phyloP scores from a whole-genome alignment of 2,888 invertebrate genomes.

The Ophioninae sp. region DNA sequence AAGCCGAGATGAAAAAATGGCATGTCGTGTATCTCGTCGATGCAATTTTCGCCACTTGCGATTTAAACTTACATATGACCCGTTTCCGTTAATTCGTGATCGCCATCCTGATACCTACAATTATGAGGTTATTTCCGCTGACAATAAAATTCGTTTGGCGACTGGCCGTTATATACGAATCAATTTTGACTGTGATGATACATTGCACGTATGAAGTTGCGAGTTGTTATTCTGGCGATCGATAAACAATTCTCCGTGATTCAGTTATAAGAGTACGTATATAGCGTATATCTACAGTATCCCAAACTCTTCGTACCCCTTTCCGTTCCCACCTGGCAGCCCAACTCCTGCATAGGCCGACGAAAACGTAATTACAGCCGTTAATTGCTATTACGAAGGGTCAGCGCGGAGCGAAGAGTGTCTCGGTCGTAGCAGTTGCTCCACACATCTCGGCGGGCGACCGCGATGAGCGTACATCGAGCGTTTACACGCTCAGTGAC shows the following conservation, averaged over 20 bases:
- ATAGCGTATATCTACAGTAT: neutral
- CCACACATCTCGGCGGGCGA: constrained; percentile 28
- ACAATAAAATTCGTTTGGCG: neutral
- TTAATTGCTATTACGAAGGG: constrained; percentile 69
- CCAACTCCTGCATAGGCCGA: constrained; percentile 53
- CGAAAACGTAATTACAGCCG: constrained; percentile 69
- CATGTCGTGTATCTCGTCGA: neutral
- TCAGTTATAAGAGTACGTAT: constrained; percentile 60
- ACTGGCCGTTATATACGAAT: neutral
- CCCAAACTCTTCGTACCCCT: constrained; percentile 24
- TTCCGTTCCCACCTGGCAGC: neutral
- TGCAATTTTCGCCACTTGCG: neutral
- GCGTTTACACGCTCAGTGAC: constrained; percentile 24
- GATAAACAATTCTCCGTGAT: constrained; percentile 71
- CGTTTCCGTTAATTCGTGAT: neutral
- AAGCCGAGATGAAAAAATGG: neutral
- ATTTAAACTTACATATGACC: neutral
- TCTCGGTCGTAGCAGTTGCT: constrained; percentile 31
- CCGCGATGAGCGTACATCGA: constrained; percentile 19
- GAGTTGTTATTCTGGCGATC: constrained; percentile 60
- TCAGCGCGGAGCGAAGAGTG: constrained; percentile 21
- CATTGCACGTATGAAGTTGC: neutral
- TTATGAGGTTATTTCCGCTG: neutral
- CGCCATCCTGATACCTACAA: neutral
- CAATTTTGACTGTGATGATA: neutral